Evolutionary conservation across 2,113 vertebrate species (phyloP), one percentile per base, ranked within the genome.

Genomic region (Morone chrysops): DNA sequence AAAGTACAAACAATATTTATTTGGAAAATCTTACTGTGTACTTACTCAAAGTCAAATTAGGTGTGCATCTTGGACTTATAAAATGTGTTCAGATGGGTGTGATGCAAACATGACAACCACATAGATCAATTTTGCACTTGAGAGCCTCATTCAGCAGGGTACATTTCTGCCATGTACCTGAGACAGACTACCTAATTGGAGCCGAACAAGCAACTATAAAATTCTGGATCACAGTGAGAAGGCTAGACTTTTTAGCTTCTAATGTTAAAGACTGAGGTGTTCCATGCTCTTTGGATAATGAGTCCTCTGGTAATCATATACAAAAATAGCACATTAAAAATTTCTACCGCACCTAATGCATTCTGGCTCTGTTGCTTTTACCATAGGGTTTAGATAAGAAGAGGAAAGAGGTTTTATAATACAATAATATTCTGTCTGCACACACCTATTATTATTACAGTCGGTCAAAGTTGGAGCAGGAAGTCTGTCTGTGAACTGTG

Each of bases 141-240:
- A 84, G 70, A 87, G 80, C 57, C 38, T 79, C 60, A 40, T 57
- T 74, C 60, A 22, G 18, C 38, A 59, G 48, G 8, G 13, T 16
- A 51, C 43, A 11, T 78, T 59, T 78, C 36, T 40, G 36, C 73
- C 2, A 1, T 36, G 74, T 67, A 66, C 66, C 57, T 54, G 45
- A 89, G 85, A 69, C 74, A 14, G 57, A 70, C 31, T 11, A 2
- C 74, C 85, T 87, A 87, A 90, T 85, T 90, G 81, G 79, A 84
- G 51, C 68, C 84, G 86, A 92, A 86, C 75, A 82, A 83, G 56
- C 72, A 54, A 22, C 56, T 17, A 47, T 77, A 63, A 53, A 81
- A 84, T 67, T 50, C 47, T 36, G 59, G 47, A 70, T 54, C 68
- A 70, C 51, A 80, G 41, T 75, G 25, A 73, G 18, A 12, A 77